phyloP scores from a whole-genome alignment of 2,888 invertebrate genomes.

The Drosophila ustulata region DNA sequence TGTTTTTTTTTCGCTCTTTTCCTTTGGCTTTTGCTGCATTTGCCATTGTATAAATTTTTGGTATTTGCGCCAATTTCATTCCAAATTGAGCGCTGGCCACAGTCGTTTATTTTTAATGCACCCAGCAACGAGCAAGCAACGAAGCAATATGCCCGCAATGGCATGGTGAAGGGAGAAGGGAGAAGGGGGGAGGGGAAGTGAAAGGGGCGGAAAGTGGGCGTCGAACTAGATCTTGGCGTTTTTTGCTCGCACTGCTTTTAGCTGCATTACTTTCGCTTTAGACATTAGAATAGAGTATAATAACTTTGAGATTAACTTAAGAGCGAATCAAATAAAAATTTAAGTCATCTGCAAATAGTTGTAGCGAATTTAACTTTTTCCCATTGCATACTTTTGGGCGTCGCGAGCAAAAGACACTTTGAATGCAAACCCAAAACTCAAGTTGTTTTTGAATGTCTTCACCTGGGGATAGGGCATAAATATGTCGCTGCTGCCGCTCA shows the following conservation, averaged over 20 bases:
- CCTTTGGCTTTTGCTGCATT: conserved; percentile 59
- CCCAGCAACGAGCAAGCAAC: conserved; percentile 47
- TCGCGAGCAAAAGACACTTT: not conserved
- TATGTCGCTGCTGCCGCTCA: conserved; percentile 45
- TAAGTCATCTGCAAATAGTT: conserved; percentile 1
- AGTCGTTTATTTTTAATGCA: conserved; percentile 81
- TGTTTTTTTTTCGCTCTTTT: not conserved
- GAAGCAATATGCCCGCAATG: conserved; percentile 58
- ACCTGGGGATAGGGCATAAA: conserved; percentile 56
- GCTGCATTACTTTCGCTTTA: conserved; percentile 44
- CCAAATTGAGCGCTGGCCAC: conserved; percentile 78
- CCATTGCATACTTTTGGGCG: not conserved
- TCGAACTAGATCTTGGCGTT: conserved; percentile 17
- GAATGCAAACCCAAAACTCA: conserved; percentile 8
- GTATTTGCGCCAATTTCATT: conserved; percentile 80
- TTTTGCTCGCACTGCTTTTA: conserved; percentile 26
- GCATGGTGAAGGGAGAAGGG: not conserved
- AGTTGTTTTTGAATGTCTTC: conserved; percentile 21
- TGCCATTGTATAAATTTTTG: conserved; percentile 77
- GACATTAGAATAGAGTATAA: conserved; percentile 49
- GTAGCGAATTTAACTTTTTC: not conserved
- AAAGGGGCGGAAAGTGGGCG: not conserved
- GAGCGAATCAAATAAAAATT: not conserved
- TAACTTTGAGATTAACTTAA: conserved; percentile 19
- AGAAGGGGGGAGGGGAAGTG: not conserved